Evolutionary conservation across 1,140 invertebrate genomes (phyloP).

Genomic region (Pollicipes pollicipes): DNA sequence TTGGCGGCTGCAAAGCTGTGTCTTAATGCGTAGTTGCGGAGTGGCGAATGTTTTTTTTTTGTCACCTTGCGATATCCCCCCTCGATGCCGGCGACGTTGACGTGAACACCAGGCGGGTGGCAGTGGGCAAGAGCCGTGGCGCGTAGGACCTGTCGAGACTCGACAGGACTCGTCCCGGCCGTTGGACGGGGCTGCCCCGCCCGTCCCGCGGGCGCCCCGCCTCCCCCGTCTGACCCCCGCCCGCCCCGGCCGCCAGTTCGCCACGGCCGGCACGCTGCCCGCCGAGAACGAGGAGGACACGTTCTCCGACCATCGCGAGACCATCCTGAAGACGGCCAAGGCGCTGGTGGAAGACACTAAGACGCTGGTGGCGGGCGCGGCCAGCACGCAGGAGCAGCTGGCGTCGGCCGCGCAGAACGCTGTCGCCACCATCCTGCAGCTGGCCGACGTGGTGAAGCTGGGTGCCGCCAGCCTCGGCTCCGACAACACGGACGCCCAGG

Average conservation of each 20-base stretch:
- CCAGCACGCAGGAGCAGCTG: slow-evolving; percentile 87
- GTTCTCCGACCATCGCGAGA: slow-evolving; percentile 60
- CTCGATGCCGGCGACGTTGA: no score
- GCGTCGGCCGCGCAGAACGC: slow-evolving; percentile 92
- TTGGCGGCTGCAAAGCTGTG: no score
- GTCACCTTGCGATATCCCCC: no score
- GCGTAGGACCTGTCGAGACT: no score
- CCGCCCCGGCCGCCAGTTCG: slow-evolving; percentile 99
- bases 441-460: slow-evolving; percentile 91
- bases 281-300: slow-evolving; percentile 71
- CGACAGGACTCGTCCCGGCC: no score
- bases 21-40: no score
- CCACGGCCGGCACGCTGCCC: slow-evolving; percentile 89
- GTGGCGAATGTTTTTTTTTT: no score
- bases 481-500: slow-evolving; percentile 86
- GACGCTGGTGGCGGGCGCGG: slow-evolving; percentile 79
- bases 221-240: slow-evolving; percentile 99
- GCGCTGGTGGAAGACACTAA: slow-evolving; percentile 98
- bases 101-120: no score
- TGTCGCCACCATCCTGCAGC: slow-evolving; percentile 86
- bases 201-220: no score
- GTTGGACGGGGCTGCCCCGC: no score
- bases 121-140: no score
- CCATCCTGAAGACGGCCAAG: slow-evolving; percentile 94
- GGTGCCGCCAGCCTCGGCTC: slow-evolving; percentile 87